Percentiles rank a stretch among this genome's conserved stretches.
Conservation (phyloP, 2,113 vertebrate genomes). For the Merops nubicus region DNA sequence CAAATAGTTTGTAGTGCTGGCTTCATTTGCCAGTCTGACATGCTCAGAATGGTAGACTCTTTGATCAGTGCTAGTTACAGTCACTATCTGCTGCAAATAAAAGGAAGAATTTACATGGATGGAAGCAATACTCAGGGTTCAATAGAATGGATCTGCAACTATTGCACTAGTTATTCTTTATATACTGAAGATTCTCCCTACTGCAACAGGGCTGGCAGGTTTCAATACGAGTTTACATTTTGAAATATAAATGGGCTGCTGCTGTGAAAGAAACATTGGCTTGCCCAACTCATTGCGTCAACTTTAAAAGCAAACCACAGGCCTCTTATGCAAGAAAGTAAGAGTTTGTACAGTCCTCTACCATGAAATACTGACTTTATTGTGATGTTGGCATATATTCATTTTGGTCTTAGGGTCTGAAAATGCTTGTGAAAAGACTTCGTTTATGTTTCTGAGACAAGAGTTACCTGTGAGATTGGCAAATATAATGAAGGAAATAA, state of each 20-base stretch:
- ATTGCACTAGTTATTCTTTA: not conserved
- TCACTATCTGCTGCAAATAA: not conserved
- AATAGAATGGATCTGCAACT: not conserved
- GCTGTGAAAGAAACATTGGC: not conserved
- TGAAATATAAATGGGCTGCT: not conserved
- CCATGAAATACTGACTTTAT: not conserved
- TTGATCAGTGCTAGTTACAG: not conserved
- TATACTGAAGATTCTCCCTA: not conserved
- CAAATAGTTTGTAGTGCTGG: not conserved
- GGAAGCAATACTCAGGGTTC: not conserved
- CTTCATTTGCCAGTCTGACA: not conserved
- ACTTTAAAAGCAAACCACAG: not conserved
- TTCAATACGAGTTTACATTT: not conserved
- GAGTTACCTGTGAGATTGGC: slow-evolving; percentile 93
- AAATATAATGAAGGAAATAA: slow-evolving; percentile 98
- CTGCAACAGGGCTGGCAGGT: not conserved
- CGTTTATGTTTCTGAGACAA: slow-evolving; percentile 93
- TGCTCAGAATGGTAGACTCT: not conserved
- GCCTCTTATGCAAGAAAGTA: not conserved
- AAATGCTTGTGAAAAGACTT: slow-evolving; percentile 95
- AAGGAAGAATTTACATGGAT: not conserved
- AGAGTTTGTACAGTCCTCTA: not conserved
- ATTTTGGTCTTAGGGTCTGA: slow-evolving; percentile 82
- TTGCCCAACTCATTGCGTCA: not conserved
- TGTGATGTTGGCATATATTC: not conserved